A percentile compares a stretch with the other conserved stretches of the same genome.
phyloP scores from a whole-genome alignment of 2,888 invertebrate species.

The Cylloceria caligata region DNA sequence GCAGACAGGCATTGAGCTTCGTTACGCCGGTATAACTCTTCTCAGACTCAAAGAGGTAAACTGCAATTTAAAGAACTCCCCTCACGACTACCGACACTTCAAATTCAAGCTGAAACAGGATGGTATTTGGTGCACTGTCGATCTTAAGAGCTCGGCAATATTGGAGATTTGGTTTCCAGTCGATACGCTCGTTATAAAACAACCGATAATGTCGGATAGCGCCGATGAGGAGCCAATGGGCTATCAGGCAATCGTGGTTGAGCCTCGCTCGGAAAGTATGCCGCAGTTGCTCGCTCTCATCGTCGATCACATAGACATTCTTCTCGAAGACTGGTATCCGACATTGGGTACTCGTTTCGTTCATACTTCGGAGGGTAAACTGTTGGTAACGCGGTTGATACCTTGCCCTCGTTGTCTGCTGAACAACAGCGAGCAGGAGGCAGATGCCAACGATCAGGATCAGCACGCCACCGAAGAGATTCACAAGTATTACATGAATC shows the following conservation, averaged over 20 bases:
- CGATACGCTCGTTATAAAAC: conserved; percentile 87
- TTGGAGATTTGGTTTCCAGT: conserved; percentile 94
- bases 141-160: conserved; percentile 92
- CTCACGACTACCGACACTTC: conserved; percentile 85
- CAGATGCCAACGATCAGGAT: conserved; percentile 72
- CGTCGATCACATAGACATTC: conserved; percentile 97
- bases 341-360: conserved; percentile 98
- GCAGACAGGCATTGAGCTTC: conserved; percentile 96
- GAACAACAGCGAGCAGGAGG: conserved; percentile 78
- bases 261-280: conserved; percentile 92
- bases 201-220: conserved; percentile 81
- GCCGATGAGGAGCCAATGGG: conserved; percentile 86
- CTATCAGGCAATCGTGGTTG: conserved; percentile 89
- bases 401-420: conserved; percentile 95
- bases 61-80: conserved; percentile 86
- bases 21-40: conserved; percentile 92
- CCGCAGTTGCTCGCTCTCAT: conserved; percentile 94
- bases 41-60: conserved; percentile 94
- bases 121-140: conserved; percentile 94
- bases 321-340: conserved; percentile 99
- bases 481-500: conserved; percentile 79
- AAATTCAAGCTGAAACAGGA: conserved; percentile 93
- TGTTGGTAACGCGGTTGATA: conserved; percentile 96
- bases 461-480: conserved; percentile 77
- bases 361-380: conserved; percentile 98